A percentile compares a stretch with the other conserved stretches of the same genome.
These are phyloP conservation scores for Siniperca scherzeri DNA, from an alignment of 2,797 vertebrate species.

Conservation along the genomic window DNA sequence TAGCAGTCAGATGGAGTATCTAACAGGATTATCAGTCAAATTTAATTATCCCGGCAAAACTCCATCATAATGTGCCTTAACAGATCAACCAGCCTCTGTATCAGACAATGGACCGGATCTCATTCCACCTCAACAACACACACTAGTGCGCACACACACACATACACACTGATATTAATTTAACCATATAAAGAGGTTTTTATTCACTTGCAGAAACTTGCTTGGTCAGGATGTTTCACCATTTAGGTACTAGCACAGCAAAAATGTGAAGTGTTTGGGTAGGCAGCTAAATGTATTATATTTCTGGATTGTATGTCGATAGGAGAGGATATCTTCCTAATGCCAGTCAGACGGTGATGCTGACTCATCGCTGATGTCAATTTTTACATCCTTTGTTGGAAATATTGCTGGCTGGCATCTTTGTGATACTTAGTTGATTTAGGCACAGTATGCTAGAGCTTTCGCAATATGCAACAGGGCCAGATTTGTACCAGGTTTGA, in stretches of 20 bases:
- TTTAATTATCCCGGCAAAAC: constrained; percentile 79
- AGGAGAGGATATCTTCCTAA: constrained; percentile 69
- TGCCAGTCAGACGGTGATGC: constrained; percentile 66
- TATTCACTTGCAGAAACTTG: constrained; percentile 69
- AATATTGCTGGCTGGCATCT: constrained; percentile 73
- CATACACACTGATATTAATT: constrained; percentile 58
- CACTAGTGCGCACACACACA: background rate
- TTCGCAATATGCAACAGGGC: constrained; percentile 14
- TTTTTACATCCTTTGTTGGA: constrained; percentile 68
- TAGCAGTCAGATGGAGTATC: constrained; percentile 78
- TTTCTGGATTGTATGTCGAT: constrained; percentile 74
- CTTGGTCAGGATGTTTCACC: constrained; percentile 74
- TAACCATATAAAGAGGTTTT: constrained; percentile 69
- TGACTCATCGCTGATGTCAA: constrained; percentile 77
- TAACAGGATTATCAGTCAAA: constrained; percentile 84
- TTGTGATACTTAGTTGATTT: constrained; percentile 63
- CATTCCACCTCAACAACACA: constrained; percentile 54
- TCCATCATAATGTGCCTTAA: constrained; percentile 79
- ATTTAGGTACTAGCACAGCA: constrained; percentile 72
- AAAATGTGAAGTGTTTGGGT: constrained; percentile 80
- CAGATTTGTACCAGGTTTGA: constrained; percentile 44
- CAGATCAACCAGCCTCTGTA: constrained; percentile 65
- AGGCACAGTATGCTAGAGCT: constrained; percentile 39
- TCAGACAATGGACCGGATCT: constrained; percentile 70
- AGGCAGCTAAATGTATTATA: constrained; percentile 75